Conservation (phyloP, 2,797 vertebrate species). For the Knipowitschia caucasica region DNA sequence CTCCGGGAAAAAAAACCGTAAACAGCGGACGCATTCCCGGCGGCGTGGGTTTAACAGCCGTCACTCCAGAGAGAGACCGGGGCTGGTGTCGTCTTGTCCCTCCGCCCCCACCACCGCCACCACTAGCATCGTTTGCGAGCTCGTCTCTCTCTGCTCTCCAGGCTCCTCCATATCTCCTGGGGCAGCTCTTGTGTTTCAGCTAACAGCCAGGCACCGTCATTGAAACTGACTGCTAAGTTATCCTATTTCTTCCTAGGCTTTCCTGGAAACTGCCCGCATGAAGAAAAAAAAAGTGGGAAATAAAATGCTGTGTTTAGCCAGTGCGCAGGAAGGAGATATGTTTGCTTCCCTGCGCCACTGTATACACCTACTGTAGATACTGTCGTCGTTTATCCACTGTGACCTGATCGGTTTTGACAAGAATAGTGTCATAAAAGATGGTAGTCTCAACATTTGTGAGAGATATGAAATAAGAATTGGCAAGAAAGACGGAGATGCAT, state of each 20-base stretch:
- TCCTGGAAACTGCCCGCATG: slow-evolving; percentile 57
- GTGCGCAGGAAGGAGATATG: slow-evolving; percentile 27
- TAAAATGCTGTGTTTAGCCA: slow-evolving; percentile 41
- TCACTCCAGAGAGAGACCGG: slow-evolving; percentile 43
- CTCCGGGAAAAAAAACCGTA: neutral
- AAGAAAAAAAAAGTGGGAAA: slow-evolving; percentile 42
- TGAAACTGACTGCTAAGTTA: slow-evolving; percentile 59
- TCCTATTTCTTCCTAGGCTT: slow-evolving; percentile 59
- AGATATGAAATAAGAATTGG: too few species aligned
- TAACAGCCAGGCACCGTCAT: slow-evolving; percentile 42
- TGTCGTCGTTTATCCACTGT: slow-evolving; percentile 7
- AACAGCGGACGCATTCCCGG: slow-evolving; percentile 1
- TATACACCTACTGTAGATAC: slow-evolving; percentile 13
- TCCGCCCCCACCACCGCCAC: neutral
- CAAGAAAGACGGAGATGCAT: too few species aligned
- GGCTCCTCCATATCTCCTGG: slow-evolving; percentile 26
- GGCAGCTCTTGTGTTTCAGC: slow-evolving; percentile 44
- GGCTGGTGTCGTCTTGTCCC: neutral
- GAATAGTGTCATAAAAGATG: too few species aligned
- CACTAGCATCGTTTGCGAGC: too few species aligned
- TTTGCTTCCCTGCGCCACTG: too few species aligned
- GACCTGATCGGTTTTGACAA: too few species aligned
- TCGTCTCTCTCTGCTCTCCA: slow-evolving; percentile 28
- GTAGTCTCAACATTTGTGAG: too few species aligned
- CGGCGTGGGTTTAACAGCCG: slow-evolving; percentile 68